Conservation (phyloP, 2,797 vertebrate genomes). For the Acanthurus lineatus region DNA sequence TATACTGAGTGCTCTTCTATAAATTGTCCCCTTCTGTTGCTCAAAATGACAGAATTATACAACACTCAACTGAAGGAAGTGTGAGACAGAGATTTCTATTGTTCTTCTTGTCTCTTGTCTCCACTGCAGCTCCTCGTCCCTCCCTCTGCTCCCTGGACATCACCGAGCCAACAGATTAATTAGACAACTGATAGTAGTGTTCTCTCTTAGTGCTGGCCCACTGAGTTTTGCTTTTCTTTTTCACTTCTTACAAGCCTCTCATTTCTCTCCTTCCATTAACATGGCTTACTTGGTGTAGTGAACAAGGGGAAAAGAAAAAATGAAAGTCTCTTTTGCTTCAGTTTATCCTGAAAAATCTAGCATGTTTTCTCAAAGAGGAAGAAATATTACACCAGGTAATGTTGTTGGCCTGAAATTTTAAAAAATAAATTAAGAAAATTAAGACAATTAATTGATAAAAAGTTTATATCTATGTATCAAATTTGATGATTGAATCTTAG, state of each 20-base stretch:
- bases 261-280: conserved; percentile 78
- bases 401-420: conserved; percentile 12
- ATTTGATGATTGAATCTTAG: conserved; percentile 14
- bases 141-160: conserved; percentile 66
- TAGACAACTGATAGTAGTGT: conserved; percentile 74
- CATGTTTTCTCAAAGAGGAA: conserved; percentile 45
- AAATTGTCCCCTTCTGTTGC: conserved; percentile 44
- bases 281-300: conserved; percentile 68
- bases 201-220: conserved; percentile 75
- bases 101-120: conserved; percentile 49
- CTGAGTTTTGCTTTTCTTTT: conserved; percentile 76
- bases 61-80: conserved; percentile 51
- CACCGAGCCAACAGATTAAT: conserved; percentile 75
- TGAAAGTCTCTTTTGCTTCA: conserved; percentile 59
- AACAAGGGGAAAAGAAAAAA: conserved; percentile 74
- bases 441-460: conserved; percentile 10
- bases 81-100: conserved; percentile 54
- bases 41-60: conserved; percentile 56
- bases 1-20: conserved; percentile 13
- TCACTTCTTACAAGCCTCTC: conserved; percentile 72
- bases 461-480: conserved; percentile 6
- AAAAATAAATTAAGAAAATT: conserved; percentile 2
- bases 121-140: conserved; percentile 38
- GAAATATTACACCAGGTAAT: conserved; percentile 40
- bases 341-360: conserved; percentile 47